A percentile compares a stretch with the other conserved stretches of the same genome.
Conservation (phyloP, 2,113 vertebrate genomes). For the Oxyruncus cristatus region DNA sequence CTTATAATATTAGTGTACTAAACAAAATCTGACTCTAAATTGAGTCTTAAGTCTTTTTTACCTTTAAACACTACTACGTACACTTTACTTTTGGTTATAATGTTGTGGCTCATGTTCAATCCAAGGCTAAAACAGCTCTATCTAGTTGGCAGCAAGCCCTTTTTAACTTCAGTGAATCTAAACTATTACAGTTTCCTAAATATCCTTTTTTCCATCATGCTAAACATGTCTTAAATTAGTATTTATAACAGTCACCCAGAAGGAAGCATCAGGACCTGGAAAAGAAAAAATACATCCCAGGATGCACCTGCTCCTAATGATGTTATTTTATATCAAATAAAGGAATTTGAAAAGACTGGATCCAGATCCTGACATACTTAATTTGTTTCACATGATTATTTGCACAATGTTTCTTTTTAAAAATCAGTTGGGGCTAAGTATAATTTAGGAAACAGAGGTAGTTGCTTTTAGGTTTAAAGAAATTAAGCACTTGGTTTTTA, state of each 20-base stretch:
- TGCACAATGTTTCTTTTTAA: background rate
- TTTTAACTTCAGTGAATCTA: background rate
- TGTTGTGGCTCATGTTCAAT: background rate
- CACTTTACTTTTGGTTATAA: background rate
- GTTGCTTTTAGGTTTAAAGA: background rate
- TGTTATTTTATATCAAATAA: slow-evolving; percentile 67
- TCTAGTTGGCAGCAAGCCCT: background rate
- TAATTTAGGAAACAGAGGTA: background rate
- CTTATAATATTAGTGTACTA: background rate
- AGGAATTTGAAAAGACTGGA: slow-evolving; percentile 62
- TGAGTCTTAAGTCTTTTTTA: background rate
- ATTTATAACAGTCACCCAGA: slow-evolving; percentile 24
- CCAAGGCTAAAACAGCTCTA: background rate
- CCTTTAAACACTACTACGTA: background rate
- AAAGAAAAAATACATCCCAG: slow-evolving; percentile 37
- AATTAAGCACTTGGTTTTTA: background rate
- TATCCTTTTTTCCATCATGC: background rate
- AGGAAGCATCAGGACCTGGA: slow-evolving; percentile 28
- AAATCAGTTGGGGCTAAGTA: background rate
- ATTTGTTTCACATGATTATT: slow-evolving; percentile 45
- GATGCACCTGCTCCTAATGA: slow-evolving; percentile 61
- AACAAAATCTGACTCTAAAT: background rate
- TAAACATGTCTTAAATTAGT: background rate
- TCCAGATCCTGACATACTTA: slow-evolving; percentile 29
- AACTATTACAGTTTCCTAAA: background rate